Evolutionary conservation across 1,140 invertebrate genomes (phyloP).

Genomic region (Drosophila seguyi): DNA sequence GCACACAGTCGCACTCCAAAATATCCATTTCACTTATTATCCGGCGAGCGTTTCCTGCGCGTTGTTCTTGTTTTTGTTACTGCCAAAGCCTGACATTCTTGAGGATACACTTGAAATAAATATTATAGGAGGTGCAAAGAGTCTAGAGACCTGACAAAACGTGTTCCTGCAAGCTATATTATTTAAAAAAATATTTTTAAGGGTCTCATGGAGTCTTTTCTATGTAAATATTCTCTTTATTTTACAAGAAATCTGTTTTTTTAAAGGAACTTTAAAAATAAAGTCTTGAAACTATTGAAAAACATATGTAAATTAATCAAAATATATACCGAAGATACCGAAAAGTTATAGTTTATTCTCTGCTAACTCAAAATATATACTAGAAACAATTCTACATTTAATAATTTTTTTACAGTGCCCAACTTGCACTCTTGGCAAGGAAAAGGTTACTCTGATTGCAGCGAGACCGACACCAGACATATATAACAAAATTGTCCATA

Average conservation of each 20-base stretch:
- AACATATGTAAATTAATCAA: too few species aligned
- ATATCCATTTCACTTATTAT: slow-evolving; percentile 80
- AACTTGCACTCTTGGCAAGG: neutral
- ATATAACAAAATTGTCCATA: slow-evolving; percentile 58
- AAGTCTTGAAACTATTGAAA: too few species aligned
- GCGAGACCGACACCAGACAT: slow-evolving; percentile 44
- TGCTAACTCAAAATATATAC: too few species aligned
- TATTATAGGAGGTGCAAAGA: neutral
- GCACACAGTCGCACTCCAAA: slow-evolving; percentile 50
- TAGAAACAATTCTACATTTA: too few species aligned
- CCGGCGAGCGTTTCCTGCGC: slow-evolving; percentile 68
- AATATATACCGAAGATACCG: too few species aligned
- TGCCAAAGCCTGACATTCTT: slow-evolving; percentile 22
- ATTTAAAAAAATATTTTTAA: neutral
- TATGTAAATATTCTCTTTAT: too few species aligned
- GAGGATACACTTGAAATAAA: slow-evolving; percentile 3
- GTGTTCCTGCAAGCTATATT: too few species aligned
- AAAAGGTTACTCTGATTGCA: slow-evolving; percentile 64
- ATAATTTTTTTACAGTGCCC: neutral
- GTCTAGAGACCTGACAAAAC: neutral
- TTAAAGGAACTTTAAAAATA: neutral
- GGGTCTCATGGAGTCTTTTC: neutral
- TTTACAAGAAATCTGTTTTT: too few species aligned
- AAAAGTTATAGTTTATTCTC: too few species aligned
- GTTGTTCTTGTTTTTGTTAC: slow-evolving; percentile 18